A percentile compares a stretch with the other conserved stretches of the same genome.
Evolutionary conservation across 2,797 vertebrate genomes (phyloP).

Genomic region (Enteromius mattozi): DNA sequence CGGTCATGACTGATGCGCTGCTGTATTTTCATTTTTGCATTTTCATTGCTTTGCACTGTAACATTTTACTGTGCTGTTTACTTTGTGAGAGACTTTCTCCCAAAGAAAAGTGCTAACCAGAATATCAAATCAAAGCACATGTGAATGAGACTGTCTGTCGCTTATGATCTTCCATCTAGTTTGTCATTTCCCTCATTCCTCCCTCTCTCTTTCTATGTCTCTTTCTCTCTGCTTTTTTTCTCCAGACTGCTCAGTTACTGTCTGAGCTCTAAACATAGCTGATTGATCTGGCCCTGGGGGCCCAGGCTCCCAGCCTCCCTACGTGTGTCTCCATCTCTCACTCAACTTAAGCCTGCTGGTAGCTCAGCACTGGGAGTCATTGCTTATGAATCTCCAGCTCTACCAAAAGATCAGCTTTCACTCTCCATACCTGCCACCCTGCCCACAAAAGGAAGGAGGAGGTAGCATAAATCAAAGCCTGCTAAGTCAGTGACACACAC

Average conservation of each 20-base stretch:
- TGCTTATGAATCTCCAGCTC: slow-evolving; percentile 38
- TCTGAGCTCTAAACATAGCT: slow-evolving; percentile 37
- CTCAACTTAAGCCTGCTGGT: slow-evolving; percentile 59
- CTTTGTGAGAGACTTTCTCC: slow-evolving; percentile 9
- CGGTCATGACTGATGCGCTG: neutral
- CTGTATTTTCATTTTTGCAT: neutral
- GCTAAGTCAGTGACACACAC: slow-evolving; percentile 24
- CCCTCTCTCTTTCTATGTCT: slow-evolving; percentile 1
- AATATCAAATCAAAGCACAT: slow-evolving; percentile 34
- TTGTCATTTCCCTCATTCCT: slow-evolving; percentile 18
- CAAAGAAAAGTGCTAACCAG: neutral
- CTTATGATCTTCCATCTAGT: slow-evolving; percentile 35
- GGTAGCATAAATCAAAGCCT: slow-evolving; percentile 45
- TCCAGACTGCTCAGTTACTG: slow-evolving; percentile 39
- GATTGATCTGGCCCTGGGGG: slow-evolving; percentile 58
- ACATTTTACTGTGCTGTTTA: slow-evolving; percentile 25
- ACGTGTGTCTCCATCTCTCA: slow-evolving; percentile 55
- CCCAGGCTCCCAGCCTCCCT: slow-evolving; percentile 45
- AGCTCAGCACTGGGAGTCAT: slow-evolving; percentile 7
- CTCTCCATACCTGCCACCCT: slow-evolving; percentile 6
- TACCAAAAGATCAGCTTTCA: slow-evolving; percentile 11
- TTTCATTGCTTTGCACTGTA: neutral
- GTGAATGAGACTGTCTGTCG: slow-evolving; percentile 39
- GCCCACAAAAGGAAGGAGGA: slow-evolving; percentile 8
- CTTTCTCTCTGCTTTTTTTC: slow-evolving; percentile 17